Evolutionary conservation across 2,888 invertebrate genomes (phyloP).

Genomic region (Oxycera nigricornis): DNA sequence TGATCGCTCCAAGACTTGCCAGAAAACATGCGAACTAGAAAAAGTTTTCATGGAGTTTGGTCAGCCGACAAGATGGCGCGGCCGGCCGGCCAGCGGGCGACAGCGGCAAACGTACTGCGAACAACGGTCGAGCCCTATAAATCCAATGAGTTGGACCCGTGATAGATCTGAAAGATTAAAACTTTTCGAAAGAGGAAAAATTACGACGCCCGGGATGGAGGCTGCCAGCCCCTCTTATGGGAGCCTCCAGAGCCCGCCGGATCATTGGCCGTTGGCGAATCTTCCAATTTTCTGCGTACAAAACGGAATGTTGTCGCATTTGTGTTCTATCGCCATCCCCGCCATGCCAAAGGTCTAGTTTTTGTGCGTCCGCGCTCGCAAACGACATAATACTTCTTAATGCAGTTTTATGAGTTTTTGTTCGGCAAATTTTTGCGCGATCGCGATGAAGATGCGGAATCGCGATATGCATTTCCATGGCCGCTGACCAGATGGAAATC

Average conservation of each 20-base stretch:
- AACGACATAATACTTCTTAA: conserved; percentile 50
- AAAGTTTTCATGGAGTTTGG: conserved; percentile 27
- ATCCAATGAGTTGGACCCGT: conserved; percentile 19
- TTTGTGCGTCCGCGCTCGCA: conserved; percentile 49
- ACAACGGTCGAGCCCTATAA: neutral
- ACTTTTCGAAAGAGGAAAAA: conserved; percentile 22
- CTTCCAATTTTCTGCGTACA: conserved; percentile 44
- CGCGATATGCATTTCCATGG: conserved; percentile 27
- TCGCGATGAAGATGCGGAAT: conserved; percentile 28
- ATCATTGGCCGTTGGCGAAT: conserved; percentile 22
- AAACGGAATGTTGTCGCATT: conserved; percentile 51
- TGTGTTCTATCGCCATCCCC: conserved; percentile 50
- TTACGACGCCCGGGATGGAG: neutral
- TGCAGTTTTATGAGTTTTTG: conserved; percentile 51
- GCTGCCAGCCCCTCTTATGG: neutral
- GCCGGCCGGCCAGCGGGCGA: conserved; percentile 7
- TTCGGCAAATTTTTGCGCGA: conserved; percentile 42
- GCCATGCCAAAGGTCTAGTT: conserved; percentile 50
- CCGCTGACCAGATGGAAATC: neutral
- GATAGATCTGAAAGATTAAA: conserved; percentile 33
- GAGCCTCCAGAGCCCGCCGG: neutral
- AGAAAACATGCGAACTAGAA: conserved; percentile 27
- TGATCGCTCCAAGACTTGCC: conserved; percentile 25
- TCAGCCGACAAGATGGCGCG: conserved; percentile 17
- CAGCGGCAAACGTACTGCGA: neutral